Conservation (phyloP, 2,888 invertebrate species). For the Blomia tropicalis region DNA sequence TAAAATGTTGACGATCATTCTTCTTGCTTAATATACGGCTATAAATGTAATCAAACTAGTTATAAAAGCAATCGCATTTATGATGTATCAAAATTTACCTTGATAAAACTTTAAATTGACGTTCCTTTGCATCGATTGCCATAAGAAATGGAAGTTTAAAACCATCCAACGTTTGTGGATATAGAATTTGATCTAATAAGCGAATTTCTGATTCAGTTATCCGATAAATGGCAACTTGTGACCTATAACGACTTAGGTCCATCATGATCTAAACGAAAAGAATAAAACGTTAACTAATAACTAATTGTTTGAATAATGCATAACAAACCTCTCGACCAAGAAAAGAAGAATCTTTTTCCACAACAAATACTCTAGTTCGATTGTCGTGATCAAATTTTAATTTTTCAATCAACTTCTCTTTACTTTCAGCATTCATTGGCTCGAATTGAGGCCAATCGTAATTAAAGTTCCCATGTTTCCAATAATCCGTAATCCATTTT, state of each 20-base stretch:
- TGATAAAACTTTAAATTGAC: constrained; percentile 11
- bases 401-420: constrained; percentile 37
- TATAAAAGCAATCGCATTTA: not conserved
- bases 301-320: not conserved
- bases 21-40: not conserved
- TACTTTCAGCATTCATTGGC: constrained; percentile 41
- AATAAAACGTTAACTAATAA: not conserved
- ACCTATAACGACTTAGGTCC: constrained; percentile 23
- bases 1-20: not conserved
- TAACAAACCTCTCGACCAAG: constrained; percentile 46
- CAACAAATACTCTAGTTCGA: constrained; percentile 32
- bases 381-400: not conserved
- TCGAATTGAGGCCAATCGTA: constrained; percentile 49
- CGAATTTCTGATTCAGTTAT: constrained; percentile 17
- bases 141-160: constrained; percentile 11
- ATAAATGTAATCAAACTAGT: not conserved
- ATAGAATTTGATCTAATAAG: constrained; percentile 4
- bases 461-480: constrained; percentile 17
- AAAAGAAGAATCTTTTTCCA: constrained; percentile 38
- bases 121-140: constrained; percentile 1
- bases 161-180: not conserved
- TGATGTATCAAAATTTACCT: constrained; percentile 9
- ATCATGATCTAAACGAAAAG: constrained; percentile 26
- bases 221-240: constrained; percentile 6
- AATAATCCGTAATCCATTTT: constrained; percentile 42